Percentiles rank a stretch among this genome's conserved stretches.
These are phyloP conservation scores for Herminia tarsipennalis DNA, from an alignment of 2,888 invertebrate genomes.

Conservation along the genomic window DNA sequence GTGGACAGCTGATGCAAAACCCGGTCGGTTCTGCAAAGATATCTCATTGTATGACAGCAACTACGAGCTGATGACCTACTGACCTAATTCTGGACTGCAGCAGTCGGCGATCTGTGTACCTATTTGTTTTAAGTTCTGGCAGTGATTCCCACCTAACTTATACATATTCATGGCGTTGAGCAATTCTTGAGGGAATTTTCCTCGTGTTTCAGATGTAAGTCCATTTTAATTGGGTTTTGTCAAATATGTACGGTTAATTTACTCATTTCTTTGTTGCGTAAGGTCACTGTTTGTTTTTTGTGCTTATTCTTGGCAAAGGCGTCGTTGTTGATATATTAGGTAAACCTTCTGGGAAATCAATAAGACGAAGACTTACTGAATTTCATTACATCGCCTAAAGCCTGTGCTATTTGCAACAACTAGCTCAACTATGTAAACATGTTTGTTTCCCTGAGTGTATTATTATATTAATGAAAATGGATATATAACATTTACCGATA, in stretches of 20 bases:
- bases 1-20: slow-evolving; percentile 63
- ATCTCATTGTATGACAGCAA: slow-evolving; percentile 79
- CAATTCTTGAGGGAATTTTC: slow-evolving; percentile 42
- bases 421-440: slow-evolving; percentile 32
- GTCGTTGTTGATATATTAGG: slow-evolving; percentile 34
- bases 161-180: slow-evolving; percentile 63
- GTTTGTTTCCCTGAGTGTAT: slow-evolving; percentile 29
- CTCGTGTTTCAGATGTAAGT: slow-evolving; percentile 25
- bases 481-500: too few relatives aligned
- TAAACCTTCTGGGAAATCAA: slow-evolving; percentile 52
- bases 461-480: too few relatives aligned
- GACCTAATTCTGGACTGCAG: slow-evolving; percentile 80
- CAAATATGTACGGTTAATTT: slow-evolving; percentile 23
- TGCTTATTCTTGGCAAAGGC: slow-evolving; percentile 9
- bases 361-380: slow-evolving; percentile 43
- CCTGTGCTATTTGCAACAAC: slow-evolving; percentile 20
- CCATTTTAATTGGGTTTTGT: slow-evolving; percentile 26
- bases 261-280: slow-evolving; percentile 3
- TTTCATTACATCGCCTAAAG: slow-evolving; percentile 40
- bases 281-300: slow-evolving; percentile 8
- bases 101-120: slow-evolving; percentile 68
- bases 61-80: slow-evolving; percentile 75
- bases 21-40: slow-evolving; percentile 72
- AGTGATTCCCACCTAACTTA: slow-evolving; percentile 66
- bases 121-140: slow-evolving; percentile 79